These are phyloP conservation scores for Pungitius pungitius DNA, from an alignment of 2,113 vertebrate species.

Conservation along the genomic window DNA sequence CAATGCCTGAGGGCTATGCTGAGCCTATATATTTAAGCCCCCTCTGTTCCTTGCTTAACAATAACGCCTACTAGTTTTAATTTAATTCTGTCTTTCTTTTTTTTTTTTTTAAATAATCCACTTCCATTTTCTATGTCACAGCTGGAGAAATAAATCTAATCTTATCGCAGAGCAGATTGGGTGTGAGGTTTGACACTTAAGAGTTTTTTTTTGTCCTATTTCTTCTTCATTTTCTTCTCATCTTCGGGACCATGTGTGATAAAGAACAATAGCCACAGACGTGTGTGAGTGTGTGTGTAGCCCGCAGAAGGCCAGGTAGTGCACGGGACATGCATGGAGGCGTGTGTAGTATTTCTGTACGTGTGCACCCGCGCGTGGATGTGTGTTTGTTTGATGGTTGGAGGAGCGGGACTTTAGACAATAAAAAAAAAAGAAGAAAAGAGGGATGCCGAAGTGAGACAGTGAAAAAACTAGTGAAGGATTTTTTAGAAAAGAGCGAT, in stretches of 20 bases:
- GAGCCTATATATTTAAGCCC: conserved; percentile 76
- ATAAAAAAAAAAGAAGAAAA: background rate
- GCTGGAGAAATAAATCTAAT: conserved; percentile 73
- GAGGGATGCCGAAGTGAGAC: conserved; percentile 8
- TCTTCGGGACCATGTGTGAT: conserved; percentile 38
- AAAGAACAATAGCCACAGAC: conserved; percentile 38
- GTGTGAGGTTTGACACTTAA: conserved; percentile 55
- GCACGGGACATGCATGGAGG: background rate
- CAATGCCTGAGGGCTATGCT: conserved; percentile 68
- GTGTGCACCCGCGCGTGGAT: background rate
- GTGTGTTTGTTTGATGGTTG: conserved; percentile 24
- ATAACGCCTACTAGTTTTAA: conserved; percentile 80
- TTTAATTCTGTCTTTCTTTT: conserved; percentile 72
- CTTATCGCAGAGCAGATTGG: conserved; percentile 63
- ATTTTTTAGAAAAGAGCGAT: too few relatives aligned
- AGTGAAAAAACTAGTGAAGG: background rate
- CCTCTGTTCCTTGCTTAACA: conserved; percentile 75
- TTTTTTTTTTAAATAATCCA: conserved; percentile 74
- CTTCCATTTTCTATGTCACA: conserved; percentile 68
- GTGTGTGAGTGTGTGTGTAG: conserved; percentile 18
- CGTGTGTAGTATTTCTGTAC: background rate
- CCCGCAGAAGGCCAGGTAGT: conserved; percentile 35
- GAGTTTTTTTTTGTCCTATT: conserved; percentile 38
- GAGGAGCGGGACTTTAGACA: conserved; percentile 22
- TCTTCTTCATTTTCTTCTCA: conserved; percentile 23